Base-by-base conservation (phyloP, 2,113 vertebrate species). In the Microtus pennsylvanicus region DNA sequence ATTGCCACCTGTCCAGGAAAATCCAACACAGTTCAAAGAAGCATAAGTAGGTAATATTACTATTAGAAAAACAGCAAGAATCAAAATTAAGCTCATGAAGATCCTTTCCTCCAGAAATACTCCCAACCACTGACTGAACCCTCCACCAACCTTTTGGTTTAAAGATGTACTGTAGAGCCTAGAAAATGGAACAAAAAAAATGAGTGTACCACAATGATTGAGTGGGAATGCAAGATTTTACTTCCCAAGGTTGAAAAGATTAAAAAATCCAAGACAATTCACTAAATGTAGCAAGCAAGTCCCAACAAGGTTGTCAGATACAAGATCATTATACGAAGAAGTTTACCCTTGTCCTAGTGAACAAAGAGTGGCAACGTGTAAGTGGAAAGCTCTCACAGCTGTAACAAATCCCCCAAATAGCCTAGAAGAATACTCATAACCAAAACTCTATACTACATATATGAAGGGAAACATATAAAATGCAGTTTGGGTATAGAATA, bases 251-350 rank as follows among this genome's bases (percentile, higher is more conserved):
- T 50, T 63, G 21, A 94, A 72, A 83, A 61, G 7, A 45, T 30
- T 17, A 14, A 61, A 80, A 92, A 91, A 74, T 77, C 22, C 5
- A 87, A 93, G 83, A 90, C 13, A 90, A 76, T 65, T 50, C 78
- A 92, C 11, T 77, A 92, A 89, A 67, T 47, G 35, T 87, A 91
- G n/a, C 11, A 92, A 86, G n/a, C 0, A 95, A 86, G 30, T 80
- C 86, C 92, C 89, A 72, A 72, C 52, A 77, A 92, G 38, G 61
- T 91, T 94, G 52, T 93, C 82, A 35, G 87, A 97, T 89, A 96
- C 14, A 95, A 95, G 89, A 93, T 35, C 61, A 89, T 70, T 96
- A 93, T 45, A 97, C 82, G 91, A 97, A 97, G 90, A 22, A 50
- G 30, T 9, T 92, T 28, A 81, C 0, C 7, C 58, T 77, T 22